phyloP scores from a whole-genome alignment of 2,113 vertebrate genomes.

The Blennius ocellaris region DNA sequence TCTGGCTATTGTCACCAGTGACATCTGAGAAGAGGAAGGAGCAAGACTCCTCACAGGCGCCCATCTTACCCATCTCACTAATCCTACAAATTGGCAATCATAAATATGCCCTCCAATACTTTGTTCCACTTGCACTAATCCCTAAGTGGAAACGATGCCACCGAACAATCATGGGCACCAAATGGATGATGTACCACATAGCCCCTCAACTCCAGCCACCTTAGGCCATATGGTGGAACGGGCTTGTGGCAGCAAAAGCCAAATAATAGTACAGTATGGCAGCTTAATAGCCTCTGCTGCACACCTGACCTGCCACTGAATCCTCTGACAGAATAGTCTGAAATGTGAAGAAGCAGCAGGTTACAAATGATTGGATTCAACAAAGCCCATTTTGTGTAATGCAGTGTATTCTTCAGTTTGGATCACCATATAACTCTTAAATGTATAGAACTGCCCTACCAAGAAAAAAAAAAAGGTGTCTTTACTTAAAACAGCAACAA shows the following conservation, averaged over 20 bases:
- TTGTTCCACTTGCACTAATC: conserved; percentile 1
- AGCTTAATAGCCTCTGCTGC: conserved; percentile 8
- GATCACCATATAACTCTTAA: neutral
- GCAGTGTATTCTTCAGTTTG: neutral
- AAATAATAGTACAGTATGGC: neutral
- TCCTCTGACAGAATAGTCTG: conserved; percentile 13
- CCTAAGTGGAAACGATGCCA: conserved; percentile 2
- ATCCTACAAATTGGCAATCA: conserved; percentile 13
- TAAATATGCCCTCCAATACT: conserved; percentile 16
- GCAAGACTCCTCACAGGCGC: neutral
- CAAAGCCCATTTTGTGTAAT: neutral
- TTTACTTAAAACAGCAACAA: too few species aligned
- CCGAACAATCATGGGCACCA: conserved; percentile 2
- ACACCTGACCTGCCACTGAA: conserved; percentile 20
- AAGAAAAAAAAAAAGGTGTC: too few species aligned
- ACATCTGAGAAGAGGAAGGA: neutral
- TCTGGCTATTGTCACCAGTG: conserved; percentile 6
- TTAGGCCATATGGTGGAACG: conserved; percentile 35
- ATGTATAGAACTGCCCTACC: too few species aligned
- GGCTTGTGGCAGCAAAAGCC: conserved; percentile 28
- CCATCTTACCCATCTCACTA: neutral
- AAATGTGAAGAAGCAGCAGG: neutral
- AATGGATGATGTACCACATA: conserved; percentile 5
- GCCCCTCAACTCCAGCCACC: conserved; percentile 11
- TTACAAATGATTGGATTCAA: neutral